These are phyloP conservation scores for Cecropterus lyciades DNA, from an alignment of 1,140 invertebrate genomes.

Conservation along the genomic window DNA sequence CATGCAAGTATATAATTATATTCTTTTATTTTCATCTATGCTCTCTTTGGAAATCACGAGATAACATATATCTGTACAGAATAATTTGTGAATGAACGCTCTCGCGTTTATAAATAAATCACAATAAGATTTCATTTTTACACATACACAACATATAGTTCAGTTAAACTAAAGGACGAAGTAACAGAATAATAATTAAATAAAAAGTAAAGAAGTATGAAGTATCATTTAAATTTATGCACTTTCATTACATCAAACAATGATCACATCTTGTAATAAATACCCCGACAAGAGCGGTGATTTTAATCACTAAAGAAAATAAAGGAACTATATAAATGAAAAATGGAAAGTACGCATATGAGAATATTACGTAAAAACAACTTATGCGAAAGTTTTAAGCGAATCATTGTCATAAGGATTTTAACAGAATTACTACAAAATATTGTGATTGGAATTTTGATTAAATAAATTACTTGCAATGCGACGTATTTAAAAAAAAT, in stretches of 20 bases:
- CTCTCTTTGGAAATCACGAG: slow-evolving; percentile 31
- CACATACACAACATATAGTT: slow-evolving; percentile 23
- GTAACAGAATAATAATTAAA: slow-evolving; percentile 15
- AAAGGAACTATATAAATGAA: not conserved
- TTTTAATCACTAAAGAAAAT: not conserved
- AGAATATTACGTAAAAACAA: too few species aligned
- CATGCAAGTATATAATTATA: slow-evolving; percentile 13
- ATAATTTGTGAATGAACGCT: slow-evolving; percentile 24
- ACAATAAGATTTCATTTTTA: slow-evolving; percentile 27
- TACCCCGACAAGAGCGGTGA: not conserved
- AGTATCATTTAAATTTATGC: not conserved
- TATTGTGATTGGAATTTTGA: not conserved
- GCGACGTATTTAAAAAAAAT: too few species aligned
- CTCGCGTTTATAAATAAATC: slow-evolving; percentile 31
- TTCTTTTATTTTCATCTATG: slow-evolving; percentile 23
- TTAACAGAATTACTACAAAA: not conserved
- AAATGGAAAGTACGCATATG: not conserved
- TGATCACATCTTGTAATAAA: slow-evolving; percentile 1
- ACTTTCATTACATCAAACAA: slow-evolving; percentile 2
- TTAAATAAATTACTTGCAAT: too few species aligned
- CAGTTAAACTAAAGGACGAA: slow-evolving; percentile 21
- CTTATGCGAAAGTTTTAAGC: not conserved
- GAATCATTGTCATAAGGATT: not conserved
- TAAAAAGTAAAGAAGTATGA: slow-evolving; percentile 12
- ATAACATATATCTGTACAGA: slow-evolving; percentile 26